Percentiles rank a stretch among this genome's conserved stretches.
Conservation (phyloP, 2,888 invertebrate species). For the Orchestes rusci region DNA sequence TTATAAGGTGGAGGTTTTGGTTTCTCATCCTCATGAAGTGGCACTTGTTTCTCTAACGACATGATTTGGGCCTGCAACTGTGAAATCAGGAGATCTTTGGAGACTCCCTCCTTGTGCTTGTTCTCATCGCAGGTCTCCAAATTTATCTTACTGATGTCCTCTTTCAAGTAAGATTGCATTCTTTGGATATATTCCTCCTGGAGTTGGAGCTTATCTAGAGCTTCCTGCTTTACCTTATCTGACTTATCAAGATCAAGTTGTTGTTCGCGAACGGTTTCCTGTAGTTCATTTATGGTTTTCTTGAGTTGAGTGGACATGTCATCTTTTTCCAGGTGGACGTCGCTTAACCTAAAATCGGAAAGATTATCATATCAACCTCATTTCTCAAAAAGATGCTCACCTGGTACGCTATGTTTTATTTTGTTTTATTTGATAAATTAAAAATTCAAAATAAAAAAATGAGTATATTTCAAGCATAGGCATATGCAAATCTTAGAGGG, state of each 20-base stretch:
- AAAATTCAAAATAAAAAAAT: neutral
- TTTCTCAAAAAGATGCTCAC: no score
- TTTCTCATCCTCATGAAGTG: neutral
- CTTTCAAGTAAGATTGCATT: constrained; percentile 28
- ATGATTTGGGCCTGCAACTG: constrained; percentile 19
- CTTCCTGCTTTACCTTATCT: constrained; percentile 25
- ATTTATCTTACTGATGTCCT: no score
- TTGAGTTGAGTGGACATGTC: constrained; percentile 28
- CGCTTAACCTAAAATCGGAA: constrained; percentile 38
- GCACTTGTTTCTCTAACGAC: constrained; percentile 5
- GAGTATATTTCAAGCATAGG: constrained; percentile 1
- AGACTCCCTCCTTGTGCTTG: constrained; percentile 14
- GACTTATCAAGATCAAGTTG: constrained; percentile 2
- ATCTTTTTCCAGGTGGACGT: constrained; percentile 28
- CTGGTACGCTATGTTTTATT: no score
- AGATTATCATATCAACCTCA: constrained; percentile 41
- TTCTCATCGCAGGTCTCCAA: constrained; percentile 8
- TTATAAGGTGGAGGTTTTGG: no score
- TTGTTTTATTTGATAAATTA: neutral
- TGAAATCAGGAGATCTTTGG: constrained; percentile 18
- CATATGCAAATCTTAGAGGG: constrained; percentile 26
- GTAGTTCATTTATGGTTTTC: constrained; percentile 20
- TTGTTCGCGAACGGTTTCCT: neutral
- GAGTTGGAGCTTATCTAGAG: constrained; percentile 28
- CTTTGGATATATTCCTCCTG: constrained; percentile 32